Evolutionary conservation across 2,113 vertebrate genomes (phyloP).

Genomic region (Boleophthalmus pectinirostris): DNA sequence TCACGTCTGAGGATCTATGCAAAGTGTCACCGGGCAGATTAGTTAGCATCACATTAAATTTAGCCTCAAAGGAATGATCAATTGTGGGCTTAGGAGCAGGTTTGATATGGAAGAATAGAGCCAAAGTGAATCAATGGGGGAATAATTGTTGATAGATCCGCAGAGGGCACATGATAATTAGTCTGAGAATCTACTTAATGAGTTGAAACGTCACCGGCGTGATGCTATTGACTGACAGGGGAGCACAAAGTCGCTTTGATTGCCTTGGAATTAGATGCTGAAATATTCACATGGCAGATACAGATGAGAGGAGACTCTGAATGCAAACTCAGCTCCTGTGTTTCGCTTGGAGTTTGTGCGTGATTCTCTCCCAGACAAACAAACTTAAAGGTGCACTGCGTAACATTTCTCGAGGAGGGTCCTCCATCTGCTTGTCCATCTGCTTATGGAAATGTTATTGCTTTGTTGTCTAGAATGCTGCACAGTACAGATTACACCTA

Average conservation of each 20-base stretch:
- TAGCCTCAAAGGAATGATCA: constrained; percentile 71
- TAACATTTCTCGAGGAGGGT: too few relatives aligned
- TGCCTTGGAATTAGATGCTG: constrained; percentile 44
- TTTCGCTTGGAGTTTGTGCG: not conserved
- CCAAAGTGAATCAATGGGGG: constrained; percentile 71
- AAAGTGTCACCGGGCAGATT: constrained; percentile 62
- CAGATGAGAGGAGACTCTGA: not conserved
- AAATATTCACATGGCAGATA: constrained; percentile 16
- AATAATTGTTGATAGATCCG: constrained; percentile 79
- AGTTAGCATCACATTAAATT: constrained; percentile 63
- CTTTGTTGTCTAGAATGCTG: too few relatives aligned
- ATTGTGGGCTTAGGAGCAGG: constrained; percentile 65
- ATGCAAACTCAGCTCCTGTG: not conserved
- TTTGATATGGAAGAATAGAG: constrained; percentile 71
- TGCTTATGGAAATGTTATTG: too few relatives aligned
- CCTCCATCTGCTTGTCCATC: too few relatives aligned
- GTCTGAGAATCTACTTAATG: constrained; percentile 73
- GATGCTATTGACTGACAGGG: constrained; percentile 67
- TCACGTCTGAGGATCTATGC: constrained; percentile 52
- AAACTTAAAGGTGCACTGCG: not conserved
- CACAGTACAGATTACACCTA: too few relatives aligned
- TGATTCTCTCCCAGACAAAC: not conserved
- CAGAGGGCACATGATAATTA: constrained; percentile 76
- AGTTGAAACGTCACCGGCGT: constrained; percentile 60
- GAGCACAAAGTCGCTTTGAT: constrained; percentile 45